Conservation (phyloP, 2,797 vertebrate species). For the Dromococcyx pavoninus region DNA sequence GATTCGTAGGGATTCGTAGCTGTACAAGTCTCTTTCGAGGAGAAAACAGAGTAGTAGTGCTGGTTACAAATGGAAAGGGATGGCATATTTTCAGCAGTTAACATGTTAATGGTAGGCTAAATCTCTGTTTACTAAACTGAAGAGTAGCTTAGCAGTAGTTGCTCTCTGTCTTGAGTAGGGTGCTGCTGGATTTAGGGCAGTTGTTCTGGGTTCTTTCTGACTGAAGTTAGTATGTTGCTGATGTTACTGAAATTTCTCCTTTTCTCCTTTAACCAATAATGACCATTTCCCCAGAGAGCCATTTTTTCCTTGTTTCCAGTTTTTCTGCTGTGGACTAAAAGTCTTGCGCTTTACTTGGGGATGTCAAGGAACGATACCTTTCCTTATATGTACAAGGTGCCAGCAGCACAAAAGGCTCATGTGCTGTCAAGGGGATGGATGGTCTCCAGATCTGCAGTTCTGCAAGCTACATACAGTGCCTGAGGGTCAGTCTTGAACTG, state of each 20-base stretch:
- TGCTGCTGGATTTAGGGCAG: neutral
- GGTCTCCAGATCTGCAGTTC: neutral
- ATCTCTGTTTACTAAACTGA: neutral
- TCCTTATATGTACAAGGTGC: rapidly evolving
- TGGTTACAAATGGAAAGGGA: neutral
- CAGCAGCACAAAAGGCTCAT: neutral
- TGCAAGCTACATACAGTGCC: neutral
- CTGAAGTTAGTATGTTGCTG: neutral
- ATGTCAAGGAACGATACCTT: neutral
- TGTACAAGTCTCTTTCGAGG: neutral
- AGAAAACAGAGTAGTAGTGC: neutral
- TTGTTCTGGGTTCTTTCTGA: neutral
- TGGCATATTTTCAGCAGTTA: neutral
- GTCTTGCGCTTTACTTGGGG: neutral
- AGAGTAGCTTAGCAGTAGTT: neutral
- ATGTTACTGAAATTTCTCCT: neutral
- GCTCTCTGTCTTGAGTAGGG: neutral
- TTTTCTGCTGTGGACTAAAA: neutral
- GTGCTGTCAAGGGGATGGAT: neutral
- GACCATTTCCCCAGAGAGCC: neutral
- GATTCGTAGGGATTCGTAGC: neutral
- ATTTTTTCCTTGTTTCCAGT: neutral
- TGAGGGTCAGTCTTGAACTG: neutral
- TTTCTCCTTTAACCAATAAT: neutral
- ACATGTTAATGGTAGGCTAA: neutral